Evolutionary conservation across 2,888 invertebrate genomes (phyloP).

Genomic region (Drosophila paranaensis): DNA sequence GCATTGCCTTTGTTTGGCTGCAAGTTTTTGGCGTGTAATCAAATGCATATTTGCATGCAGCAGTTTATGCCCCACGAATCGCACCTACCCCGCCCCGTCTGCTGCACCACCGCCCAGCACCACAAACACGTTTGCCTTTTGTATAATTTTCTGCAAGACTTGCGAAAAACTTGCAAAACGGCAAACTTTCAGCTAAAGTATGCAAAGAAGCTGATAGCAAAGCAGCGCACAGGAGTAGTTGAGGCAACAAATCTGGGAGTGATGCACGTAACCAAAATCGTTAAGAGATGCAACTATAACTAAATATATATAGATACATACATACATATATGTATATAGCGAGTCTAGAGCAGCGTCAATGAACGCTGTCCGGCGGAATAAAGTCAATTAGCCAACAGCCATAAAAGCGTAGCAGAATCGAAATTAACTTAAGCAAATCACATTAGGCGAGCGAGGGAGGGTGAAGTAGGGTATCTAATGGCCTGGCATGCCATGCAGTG

Average conservation of each 20-base stretch:
- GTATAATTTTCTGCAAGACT: constrained; percentile 80
- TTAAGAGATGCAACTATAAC: constrained; percentile 34
- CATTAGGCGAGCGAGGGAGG: constrained; percentile 25
- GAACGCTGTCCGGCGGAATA: constrained; percentile 59
- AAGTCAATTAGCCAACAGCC: constrained; percentile 73
- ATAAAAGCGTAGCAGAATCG: constrained; percentile 73
- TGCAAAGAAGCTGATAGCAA: constrained; percentile 31
- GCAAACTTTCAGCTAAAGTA: constrained; percentile 72
- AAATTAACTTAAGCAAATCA: constrained; percentile 68
- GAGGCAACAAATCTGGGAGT: constrained; percentile 34
- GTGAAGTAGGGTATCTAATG: not conserved
- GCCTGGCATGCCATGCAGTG: constrained; percentile 31
- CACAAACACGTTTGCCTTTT: constrained; percentile 61
- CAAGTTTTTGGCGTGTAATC: constrained; percentile 74
- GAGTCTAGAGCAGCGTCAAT: constrained; percentile 46
- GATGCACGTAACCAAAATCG: constrained; percentile 45
- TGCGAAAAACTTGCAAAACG: constrained; percentile 77
- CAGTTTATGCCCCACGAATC: constrained; percentile 40
- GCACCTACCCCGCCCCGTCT: not conserved
- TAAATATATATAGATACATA: not conserved
- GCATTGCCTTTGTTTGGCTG: constrained; percentile 75
- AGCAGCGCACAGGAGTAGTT: not conserved
- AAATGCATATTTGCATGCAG: constrained; percentile 80
- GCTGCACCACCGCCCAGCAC: not conserved
- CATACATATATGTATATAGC: not conserved